Evolutionary conservation across 2,113 vertebrate species (phyloP), one percentile per base, ranked within the genome.

Genomic region (Corythaeola cristata): DNA sequence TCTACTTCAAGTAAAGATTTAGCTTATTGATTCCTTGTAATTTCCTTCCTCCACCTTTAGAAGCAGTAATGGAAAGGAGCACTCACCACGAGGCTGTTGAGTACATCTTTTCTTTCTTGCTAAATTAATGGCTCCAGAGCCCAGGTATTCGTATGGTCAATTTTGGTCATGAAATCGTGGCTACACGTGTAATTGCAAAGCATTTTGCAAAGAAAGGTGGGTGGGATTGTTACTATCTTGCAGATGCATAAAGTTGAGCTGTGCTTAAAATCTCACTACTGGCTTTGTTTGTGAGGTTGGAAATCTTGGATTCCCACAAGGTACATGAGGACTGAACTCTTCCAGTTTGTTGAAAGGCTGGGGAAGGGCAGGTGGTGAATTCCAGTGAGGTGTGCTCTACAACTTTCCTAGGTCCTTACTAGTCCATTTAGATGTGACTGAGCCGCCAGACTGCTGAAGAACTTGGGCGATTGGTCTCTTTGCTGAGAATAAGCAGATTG

Each of bases 341-440:
- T 53, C 33, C 23, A 44, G 17, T 32, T 21, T 12, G 9, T 28
- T 41, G 55, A 18, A 52, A 19, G 50, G 26, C 5, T 78, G 30
- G 11, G 56, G 37, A 20, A n/a, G 9, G 4, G 5, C 2, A 1
- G 2, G 21, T n/a, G 49, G 24, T 33, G 22, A 47, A 32, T 60
- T 55, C 27, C 56, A 33, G 39, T 3, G 3, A 64, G 32, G 24
- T 49, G 49, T 59, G 52, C 52, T 60, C 76, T 64, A 1, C 21
- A 12, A 0, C 60, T 44, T 47, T 21, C 74, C 35, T 8, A 6
- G 24, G 41, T 44, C 68, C 28, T 37, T 53, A 1, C 22, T 12
- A 9, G 52, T n/a, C 35, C 0, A 1, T 62, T 58, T 12, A 8
- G 64, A 47, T 33, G 53, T 20, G 69, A 18, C 28, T 6, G 44